Percentiles rank a stretch among this genome's conserved stretches.
Conservation (phyloP, 2,888 invertebrate genomes). For the Merodon equestris region DNA sequence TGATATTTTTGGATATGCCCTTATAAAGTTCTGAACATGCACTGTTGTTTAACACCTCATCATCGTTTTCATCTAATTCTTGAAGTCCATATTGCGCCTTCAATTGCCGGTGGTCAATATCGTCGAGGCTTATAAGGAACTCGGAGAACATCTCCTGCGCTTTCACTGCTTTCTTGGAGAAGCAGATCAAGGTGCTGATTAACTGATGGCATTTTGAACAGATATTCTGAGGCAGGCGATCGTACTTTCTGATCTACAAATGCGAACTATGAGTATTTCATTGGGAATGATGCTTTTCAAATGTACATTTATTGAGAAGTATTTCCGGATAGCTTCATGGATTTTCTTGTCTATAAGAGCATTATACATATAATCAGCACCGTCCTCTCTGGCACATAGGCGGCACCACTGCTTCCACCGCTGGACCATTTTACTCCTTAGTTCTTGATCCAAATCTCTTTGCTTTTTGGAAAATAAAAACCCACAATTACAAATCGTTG, state of each 20-base stretch:
- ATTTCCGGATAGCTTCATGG: conserved; percentile 74
- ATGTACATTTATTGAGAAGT: conserved; percentile 76
- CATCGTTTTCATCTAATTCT: conserved; percentile 70
- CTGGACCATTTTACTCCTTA: conserved; percentile 32
- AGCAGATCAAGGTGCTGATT: conserved; percentile 71
- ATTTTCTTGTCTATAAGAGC: conserved; percentile 66
- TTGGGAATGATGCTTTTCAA: no score
- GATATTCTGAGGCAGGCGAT: conserved; percentile 73
- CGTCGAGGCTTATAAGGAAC: conserved; percentile 70
- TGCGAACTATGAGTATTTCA: not conserved
- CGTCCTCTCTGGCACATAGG: conserved; percentile 73
- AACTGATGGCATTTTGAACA: conserved; percentile 73
- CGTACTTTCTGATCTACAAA: conserved; percentile 73
- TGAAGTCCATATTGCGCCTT: conserved; percentile 72
- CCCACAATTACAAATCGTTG: no score
- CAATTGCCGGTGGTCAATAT: conserved; percentile 69
- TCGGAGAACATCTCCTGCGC: conserved; percentile 74
- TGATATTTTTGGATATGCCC: conserved; percentile 16
- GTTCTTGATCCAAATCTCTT: no score
- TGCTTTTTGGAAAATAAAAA: no score
- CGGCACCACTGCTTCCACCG: conserved; percentile 76
- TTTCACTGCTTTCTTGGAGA: conserved; percentile 74
- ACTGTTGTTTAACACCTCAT: conserved; percentile 34
- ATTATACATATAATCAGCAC: conserved; percentile 70
- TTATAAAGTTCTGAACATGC: conserved; percentile 25